These are phyloP conservation scores for Oceanodroma leucorhoa DNA, from an alignment of 2,797 vertebrate species.

Conservation along the genomic window DNA sequence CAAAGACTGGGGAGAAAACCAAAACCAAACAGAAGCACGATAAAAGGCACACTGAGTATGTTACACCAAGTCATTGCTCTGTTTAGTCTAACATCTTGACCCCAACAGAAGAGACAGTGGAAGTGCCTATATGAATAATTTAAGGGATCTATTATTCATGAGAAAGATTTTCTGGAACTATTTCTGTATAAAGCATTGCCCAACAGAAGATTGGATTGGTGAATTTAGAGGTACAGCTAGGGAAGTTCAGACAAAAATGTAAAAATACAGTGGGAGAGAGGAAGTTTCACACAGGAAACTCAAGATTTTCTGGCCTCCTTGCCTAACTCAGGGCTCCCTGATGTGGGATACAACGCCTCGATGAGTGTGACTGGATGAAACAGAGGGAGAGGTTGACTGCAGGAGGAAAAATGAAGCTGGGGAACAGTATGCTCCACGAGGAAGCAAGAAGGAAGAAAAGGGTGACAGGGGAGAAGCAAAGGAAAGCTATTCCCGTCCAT, in stretches of 20 bases:
- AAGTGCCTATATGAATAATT: constrained; percentile 29
- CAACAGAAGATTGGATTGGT: neutral
- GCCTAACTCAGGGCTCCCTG: neutral
- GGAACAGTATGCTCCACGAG: neutral
- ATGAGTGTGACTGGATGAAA: neutral
- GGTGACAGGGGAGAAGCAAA: neutral
- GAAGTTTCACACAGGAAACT: neutral
- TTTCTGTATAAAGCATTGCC: neutral
- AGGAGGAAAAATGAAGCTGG: neutral
- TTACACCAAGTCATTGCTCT: neutral
- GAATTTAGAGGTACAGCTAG: neutral
- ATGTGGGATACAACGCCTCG: fast-evolving
- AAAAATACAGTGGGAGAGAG: neutral
- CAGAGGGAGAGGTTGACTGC: neutral
- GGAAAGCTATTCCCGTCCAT: neutral
- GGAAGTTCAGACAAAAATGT: neutral
- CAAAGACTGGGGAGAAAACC: neutral
- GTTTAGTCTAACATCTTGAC: constrained; percentile 27
- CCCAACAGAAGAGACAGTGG: neutral
- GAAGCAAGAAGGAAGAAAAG: neutral
- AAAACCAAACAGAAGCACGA: neutral
- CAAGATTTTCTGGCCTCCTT: neutral
- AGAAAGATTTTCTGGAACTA: neutral
- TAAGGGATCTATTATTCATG: constrained; percentile 5
- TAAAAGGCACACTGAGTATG: neutral